A percentile compares a stretch with the other conserved stretches of the same genome.
These are phyloP conservation scores for Axea sp. DNA, from an alignment of 2,888 invertebrate species.

Conservation along the genomic window DNA sequence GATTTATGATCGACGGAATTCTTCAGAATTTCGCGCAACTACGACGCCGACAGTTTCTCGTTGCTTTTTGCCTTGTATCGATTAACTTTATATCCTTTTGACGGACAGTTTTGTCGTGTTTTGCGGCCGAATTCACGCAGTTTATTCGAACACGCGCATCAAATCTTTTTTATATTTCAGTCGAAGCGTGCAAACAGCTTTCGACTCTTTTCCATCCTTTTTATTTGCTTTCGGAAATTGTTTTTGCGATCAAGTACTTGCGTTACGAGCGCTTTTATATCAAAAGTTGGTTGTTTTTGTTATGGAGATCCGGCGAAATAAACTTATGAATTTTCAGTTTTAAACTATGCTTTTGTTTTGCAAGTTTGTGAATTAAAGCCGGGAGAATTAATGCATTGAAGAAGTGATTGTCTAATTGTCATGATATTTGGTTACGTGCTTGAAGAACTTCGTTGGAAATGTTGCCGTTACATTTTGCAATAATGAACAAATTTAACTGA, in stretches of 20 bases:
- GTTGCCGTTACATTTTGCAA: slow-evolving; percentile 22
- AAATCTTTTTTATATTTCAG: too few species aligned
- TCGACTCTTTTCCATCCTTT: background rate
- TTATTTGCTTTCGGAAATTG: slow-evolving; percentile 8
- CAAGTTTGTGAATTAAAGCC: slow-evolving; percentile 15
- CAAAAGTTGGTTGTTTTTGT: slow-evolving; percentile 18
- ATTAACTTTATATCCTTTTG: background rate
- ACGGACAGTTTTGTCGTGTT: background rate
- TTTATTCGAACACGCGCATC: background rate
- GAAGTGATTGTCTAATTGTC: slow-evolving; percentile 42
- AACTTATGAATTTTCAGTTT: slow-evolving; percentile 30
- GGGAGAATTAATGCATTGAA: slow-evolving; percentile 19
- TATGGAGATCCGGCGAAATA: slow-evolving; percentile 18
- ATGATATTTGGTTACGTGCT: slow-evolving; percentile 36
- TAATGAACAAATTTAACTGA: slow-evolving; percentile 36
- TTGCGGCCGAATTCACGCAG: background rate
- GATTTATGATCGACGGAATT: slow-evolving; percentile 43
- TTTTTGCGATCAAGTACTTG: slow-evolving; percentile 3
- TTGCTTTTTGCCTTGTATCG: slow-evolving; percentile 1
- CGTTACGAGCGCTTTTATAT: slow-evolving; percentile 2
- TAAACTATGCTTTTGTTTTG: slow-evolving; percentile 20
- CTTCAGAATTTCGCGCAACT: slow-evolving; percentile 3
- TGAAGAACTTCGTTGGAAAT: slow-evolving; percentile 16
- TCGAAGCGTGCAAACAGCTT: background rate
- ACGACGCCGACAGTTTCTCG: slow-evolving; percentile 17